These are phyloP conservation scores for Tortricodes alternella DNA, from an alignment of 2,888 invertebrate genomes.

Conservation along the genomic window DNA sequence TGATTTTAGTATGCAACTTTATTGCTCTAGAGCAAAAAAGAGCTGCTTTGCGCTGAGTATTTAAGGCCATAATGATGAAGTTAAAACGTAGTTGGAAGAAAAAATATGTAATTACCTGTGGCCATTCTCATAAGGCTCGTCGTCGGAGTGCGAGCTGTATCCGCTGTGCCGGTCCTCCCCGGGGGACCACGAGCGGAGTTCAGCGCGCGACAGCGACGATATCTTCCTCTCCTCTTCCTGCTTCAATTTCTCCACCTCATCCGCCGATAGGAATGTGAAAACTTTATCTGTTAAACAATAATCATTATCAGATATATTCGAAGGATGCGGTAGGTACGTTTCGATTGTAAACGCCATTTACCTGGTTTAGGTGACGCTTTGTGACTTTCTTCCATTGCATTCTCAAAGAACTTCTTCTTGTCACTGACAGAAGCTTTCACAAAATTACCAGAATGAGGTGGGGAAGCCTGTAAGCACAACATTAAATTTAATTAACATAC, in stretches of 20 bases:
- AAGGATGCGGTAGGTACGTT: too few species aligned
- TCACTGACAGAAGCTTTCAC: conserved; percentile 95
- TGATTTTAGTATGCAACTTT: too few species aligned
- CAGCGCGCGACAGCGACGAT: conserved; percentile 87
- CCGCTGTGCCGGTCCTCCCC: conserved; percentile 77
- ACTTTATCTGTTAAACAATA: conserved; percentile 88
- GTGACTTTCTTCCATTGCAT: conserved; percentile 96
- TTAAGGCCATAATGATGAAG: too few species aligned
- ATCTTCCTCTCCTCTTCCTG: conserved; percentile 96
- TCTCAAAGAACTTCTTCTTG: conserved; percentile 97
- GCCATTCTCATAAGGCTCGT: conserved; percentile 74
- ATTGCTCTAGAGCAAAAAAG: too few species aligned
- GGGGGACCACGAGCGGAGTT: conserved; percentile 79
- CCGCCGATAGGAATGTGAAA: conserved; percentile 96
- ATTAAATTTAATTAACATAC: conserved; percentile 11
- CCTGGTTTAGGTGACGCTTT: conserved; percentile 93
- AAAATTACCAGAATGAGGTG: conserved; percentile 87
- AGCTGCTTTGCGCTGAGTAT: too few species aligned
- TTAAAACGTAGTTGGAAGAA: not conserved
- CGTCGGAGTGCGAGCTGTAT: conserved; percentile 78
- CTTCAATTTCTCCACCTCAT: conserved; percentile 96
- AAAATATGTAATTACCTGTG: conserved; percentile 55
- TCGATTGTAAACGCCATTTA: conserved; percentile 52
- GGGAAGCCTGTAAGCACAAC: conserved; percentile 76
- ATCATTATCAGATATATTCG: too few species aligned